These are phyloP conservation scores for Cyanocitta stelleri DNA, from an alignment of 2,113 vertebrate genomes.

Conservation along the genomic window DNA sequence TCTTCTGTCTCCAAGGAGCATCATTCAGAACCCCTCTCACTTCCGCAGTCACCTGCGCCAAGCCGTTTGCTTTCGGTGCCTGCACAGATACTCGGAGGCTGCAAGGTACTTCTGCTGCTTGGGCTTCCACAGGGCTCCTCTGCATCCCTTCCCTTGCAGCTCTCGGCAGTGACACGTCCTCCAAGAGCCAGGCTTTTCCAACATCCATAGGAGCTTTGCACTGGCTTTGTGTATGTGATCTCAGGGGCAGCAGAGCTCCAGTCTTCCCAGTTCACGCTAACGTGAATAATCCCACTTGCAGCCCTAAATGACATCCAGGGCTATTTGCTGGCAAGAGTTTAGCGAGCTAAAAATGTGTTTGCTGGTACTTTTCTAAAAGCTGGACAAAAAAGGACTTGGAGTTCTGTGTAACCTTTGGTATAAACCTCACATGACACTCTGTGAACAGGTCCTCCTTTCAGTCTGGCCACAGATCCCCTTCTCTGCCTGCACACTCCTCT, in stretches of 20 bases:
- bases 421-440: no score
- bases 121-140: background rate
- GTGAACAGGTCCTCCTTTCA: no score
- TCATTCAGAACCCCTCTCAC: background rate
- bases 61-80: no score
- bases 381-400: no score
- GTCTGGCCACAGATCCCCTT: no score
- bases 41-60: no score
- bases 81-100: no score
- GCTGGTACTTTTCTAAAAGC: background rate
- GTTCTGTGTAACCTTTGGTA: no score
- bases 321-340: background rate
- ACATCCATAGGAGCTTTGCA: background rate
- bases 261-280: background rate
- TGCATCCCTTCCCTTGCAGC: background rate
- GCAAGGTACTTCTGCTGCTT: no score
- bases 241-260: background rate
- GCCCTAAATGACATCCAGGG: fast-evolving
- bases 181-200: background rate
- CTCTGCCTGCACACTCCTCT: background rate
- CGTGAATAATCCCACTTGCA: fast-evolving
- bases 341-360: background rate
- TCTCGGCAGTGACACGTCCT: background rate
- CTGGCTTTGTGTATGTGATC: background rate
- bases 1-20: background rate